Percentiles rank a stretch among this genome's conserved stretches.
Conservation (phyloP, 1,140 invertebrate genomes). For the Protaetia brevitarsis region DNA sequence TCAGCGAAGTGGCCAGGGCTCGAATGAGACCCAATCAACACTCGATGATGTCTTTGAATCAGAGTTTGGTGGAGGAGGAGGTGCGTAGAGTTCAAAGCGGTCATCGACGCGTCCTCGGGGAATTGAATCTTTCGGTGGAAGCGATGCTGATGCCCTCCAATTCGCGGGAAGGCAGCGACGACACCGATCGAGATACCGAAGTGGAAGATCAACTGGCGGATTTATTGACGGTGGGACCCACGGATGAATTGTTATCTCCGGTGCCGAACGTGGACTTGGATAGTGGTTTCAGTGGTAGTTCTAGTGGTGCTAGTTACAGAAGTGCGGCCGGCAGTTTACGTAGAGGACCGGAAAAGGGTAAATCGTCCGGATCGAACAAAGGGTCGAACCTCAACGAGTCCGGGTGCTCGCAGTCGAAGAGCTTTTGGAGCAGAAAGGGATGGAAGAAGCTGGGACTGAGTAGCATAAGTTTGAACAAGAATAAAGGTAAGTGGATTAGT, state of each 20-base stretch:
- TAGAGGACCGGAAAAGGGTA: constrained; percentile 34
- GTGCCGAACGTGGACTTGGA: constrained; percentile 66
- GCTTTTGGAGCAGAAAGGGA: constrained; percentile 68
- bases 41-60: constrained; percentile 55
- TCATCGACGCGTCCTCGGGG: constrained; percentile 76
- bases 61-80: constrained; percentile 75
- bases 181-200: constrained; percentile 51
- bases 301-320: constrained; percentile 72
- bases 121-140: constrained; percentile 79
- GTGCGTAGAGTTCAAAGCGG: constrained; percentile 72
- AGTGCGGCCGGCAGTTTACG: constrained; percentile 59
- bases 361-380: constrained; percentile 21
- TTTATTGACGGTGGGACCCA: constrained; percentile 64
- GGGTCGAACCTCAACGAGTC: constrained; percentile 15
- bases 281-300: constrained; percentile 77
- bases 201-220: constrained; percentile 62
- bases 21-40: constrained; percentile 27
- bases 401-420: constrained; percentile 17
- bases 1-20: constrained; percentile 55
- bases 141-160: constrained; percentile 81
- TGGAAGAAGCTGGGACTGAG: constrained; percentile 74
- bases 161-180: constrained; percentile 46
- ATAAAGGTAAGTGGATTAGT: constrained; percentile 55
- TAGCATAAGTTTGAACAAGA: constrained; percentile 62
- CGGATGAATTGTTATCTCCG: constrained; percentile 68